Conservation (phyloP, 2,797 vertebrate species). For the Crax fasciolata region DNA sequence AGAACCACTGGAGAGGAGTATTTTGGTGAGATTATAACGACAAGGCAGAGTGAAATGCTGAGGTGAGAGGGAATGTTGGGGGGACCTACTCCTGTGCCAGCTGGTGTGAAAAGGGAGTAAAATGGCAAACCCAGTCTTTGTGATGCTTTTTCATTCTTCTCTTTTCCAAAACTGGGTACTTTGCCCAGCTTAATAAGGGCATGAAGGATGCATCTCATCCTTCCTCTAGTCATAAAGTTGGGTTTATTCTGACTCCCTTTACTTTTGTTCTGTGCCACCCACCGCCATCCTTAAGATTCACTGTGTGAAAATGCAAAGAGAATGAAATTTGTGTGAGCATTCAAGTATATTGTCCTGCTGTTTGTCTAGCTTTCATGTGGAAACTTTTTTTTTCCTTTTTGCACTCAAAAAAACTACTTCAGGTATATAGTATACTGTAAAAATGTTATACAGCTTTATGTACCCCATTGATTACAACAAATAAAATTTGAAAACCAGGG, state of each 20-base stretch:
- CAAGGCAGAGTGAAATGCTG: background rate
- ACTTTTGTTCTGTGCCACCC: background rate
- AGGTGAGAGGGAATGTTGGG: background rate
- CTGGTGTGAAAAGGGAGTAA: background rate
- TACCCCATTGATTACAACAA: background rate
- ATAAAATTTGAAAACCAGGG: background rate
- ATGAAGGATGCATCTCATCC: background rate
- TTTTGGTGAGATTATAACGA: background rate
- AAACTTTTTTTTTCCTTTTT: background rate
- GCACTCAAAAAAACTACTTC: background rate
- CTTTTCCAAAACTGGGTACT: background rate
- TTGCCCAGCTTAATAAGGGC: background rate
- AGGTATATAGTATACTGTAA: background rate
- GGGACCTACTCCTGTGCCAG: background rate
- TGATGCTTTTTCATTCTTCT: background rate
- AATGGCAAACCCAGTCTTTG: background rate
- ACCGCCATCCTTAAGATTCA: background rate
- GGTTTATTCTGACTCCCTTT: background rate
- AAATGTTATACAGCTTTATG: background rate
- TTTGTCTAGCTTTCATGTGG: background rate
- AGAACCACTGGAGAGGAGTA: accelerated
- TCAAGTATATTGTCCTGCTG: background rate
- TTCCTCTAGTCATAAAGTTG: background rate
- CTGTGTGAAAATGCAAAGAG: background rate
- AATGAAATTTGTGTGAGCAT: background rate